Conservation (phyloP, 30 jellyfish, hydroid and myxozoan species). For the Nemopilema nomurai region DNA sequence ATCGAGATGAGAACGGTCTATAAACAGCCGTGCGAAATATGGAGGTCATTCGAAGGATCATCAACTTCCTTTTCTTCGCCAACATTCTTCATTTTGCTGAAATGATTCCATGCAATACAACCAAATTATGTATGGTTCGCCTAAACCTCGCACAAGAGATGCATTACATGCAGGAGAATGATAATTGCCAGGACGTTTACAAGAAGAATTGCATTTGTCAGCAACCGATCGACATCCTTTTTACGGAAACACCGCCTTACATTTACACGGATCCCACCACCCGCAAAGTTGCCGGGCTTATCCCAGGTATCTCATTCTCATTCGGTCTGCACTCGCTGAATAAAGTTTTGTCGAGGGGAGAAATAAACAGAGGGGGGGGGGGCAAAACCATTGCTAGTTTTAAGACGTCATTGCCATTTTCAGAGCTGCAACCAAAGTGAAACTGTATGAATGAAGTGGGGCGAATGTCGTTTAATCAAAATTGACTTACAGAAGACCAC, state of each 20-base stretch:
- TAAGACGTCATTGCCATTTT: not conserved
- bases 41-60: not conserved
- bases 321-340: not conserved
- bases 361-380: not conserved
- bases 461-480: too few relatives aligned
- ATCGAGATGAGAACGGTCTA: too few relatives aligned
- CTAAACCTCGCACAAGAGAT: constrained; percentile 3
- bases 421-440: too few relatives aligned
- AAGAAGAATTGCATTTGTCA: constrained; percentile 17
- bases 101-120: not conserved
- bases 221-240: constrained; percentile 34
- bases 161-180: not conserved
- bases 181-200: constrained; percentile 22
- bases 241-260: constrained; percentile 35
- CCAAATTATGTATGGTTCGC: not conserved
- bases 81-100: not conserved
- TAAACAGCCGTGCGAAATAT: not conserved
- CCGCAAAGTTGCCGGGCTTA: constrained; percentile 1
- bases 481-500: too few relatives aligned
- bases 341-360: not conserved
- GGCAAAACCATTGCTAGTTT: not conserved
- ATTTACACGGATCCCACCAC: constrained; percentile 5
- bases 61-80: not conserved
- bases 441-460: too few relatives aligned
- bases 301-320: constrained; percentile 13